Evolutionary conservation across 2,888 invertebrate genomes (phyloP).

Genomic region (Lithosia quadra): DNA sequence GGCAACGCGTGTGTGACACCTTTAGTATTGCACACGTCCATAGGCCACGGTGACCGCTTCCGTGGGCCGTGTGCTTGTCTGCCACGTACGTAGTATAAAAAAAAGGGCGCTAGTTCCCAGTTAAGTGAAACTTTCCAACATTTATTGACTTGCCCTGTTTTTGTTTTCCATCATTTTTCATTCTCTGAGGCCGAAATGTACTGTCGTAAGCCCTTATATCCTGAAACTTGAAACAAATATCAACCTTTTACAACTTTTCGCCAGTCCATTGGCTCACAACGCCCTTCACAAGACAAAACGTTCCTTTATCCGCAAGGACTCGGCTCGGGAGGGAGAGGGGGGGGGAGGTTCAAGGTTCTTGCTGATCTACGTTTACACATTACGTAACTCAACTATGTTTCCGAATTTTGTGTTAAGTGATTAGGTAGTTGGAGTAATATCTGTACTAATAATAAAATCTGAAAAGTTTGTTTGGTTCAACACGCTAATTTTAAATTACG

Average conservation of each 20-base stretch:
- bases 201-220: slow-evolving; percentile 7
- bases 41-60: no score
- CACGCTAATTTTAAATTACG: no score
- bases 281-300: slow-evolving; percentile 12
- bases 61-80: no score
- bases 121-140: background rate
- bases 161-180: background rate
- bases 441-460: no score
- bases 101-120: no score
- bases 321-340: slow-evolving; percentile 6
- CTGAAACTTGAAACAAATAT: slow-evolving; percentile 15
- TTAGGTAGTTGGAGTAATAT: background rate
- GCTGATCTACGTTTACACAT: slow-evolving; percentile 11
- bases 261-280: slow-evolving; percentile 10
- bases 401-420: background rate
- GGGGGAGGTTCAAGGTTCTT: slow-evolving; percentile 12
- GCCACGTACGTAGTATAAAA: no score
- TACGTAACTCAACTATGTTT: background rate
- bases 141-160: background rate
- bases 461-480: no score
- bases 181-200: background rate
- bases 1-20: no score
- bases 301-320: slow-evolving; percentile 5
- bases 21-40: no score
- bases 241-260: slow-evolving; percentile 8